Evolutionary conservation across 2,113 vertebrate genomes (phyloP).

Genomic region (Bucco capensis): DNA sequence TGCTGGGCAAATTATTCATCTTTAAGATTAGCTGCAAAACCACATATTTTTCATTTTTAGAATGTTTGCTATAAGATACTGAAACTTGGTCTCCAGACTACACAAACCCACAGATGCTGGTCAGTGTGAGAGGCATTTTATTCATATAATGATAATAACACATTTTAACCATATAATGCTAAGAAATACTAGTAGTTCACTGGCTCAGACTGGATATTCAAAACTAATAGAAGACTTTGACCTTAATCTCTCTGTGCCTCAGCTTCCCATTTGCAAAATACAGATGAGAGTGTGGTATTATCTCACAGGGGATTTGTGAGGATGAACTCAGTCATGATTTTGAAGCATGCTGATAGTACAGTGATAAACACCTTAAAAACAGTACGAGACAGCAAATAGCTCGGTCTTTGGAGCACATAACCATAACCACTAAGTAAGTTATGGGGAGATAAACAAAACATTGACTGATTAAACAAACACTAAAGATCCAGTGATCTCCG

Average conservation of each 20-base stretch:
- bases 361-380: background rate
- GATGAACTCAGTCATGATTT: background rate
- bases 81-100: background rate
- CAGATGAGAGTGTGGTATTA: background rate
- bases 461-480: background rate
- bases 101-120: background rate
- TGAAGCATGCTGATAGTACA: background rate
- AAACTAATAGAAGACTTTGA: slow-evolving; percentile 6
- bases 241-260: background rate
- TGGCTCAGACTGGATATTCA: background rate
- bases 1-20: background rate
- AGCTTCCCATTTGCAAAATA: slow-evolving; percentile 17
- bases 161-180: background rate
- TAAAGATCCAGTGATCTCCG: background rate
- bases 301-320: slow-evolving; percentile 2
- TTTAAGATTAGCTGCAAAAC: background rate
- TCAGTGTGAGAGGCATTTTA: background rate
- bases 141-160: background rate
- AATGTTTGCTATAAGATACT: background rate
- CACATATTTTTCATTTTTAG: background rate
- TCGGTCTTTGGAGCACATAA: background rate
- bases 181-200: background rate
- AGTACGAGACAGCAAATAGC: background rate
- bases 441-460: background rate
- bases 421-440: background rate